Evolutionary conservation across 2,113 vertebrate genomes (phyloP), one percentile per base, ranked within the genome.

Genomic region (Megaceryle torquata): DNA sequence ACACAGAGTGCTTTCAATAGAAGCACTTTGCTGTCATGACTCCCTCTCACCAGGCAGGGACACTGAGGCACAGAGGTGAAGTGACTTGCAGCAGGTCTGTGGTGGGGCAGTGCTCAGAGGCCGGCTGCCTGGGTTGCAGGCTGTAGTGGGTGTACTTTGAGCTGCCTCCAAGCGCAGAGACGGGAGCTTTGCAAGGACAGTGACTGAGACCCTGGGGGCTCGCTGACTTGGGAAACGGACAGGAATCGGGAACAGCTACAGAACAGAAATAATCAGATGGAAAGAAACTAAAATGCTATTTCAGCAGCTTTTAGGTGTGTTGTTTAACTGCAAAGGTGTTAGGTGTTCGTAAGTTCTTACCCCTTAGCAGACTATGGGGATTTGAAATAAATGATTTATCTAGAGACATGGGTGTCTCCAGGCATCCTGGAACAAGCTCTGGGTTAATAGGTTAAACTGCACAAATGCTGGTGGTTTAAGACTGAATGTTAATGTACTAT

Each of bases 41-140:
- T 91, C 80, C 88, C 92, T 57, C 77, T 92, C 26, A 21, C 14
- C 41, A 59, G 63, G 70, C 24, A 85, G 88, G 86, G 71, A 89
- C 63, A 43, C 54, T 64, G 91, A 96, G 93, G 96, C 93, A 96
- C 92, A n/a, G 77, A 96, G 94, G 95, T 96, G 89, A 91, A 63
- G 51, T 43, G 78, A 85, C 54, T 56, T 11, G 31, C 0, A 10
- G 29, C 76, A 70, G 79, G 35, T 67, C 69, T n/a, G 39, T 11
- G 54, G 33, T 41, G 61, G 69, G 72, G 33, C 14, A 33, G 89
- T 35, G 39, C 44, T 53, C 5, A 11, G 48, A 29, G 56, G 7
- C 25, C 41, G 12, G n/a, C 68, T 64, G 65, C 79, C 18, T 29
- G 28, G 46, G 67, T 65, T 1, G 2, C 63, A 60, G 63, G 61